Base-by-base conservation (phyloP, 2,888 invertebrate species). In the Lamellibrachia columna region DNA sequence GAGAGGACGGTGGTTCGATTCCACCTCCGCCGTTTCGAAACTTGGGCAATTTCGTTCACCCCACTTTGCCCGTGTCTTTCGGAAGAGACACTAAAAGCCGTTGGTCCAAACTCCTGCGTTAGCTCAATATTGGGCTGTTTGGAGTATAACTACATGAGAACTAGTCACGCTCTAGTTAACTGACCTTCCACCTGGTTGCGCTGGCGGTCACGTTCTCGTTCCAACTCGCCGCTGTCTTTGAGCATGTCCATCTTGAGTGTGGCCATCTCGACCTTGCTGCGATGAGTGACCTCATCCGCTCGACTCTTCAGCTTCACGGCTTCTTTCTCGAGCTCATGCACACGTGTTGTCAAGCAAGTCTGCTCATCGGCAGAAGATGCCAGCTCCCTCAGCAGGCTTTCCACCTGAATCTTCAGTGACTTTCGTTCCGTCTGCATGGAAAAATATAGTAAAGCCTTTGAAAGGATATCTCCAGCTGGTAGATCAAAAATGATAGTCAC, bases 191-290 rank as follows among this genome's bases (percentile, higher is more conserved):
- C 94, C 90, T 95, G 92, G 94, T 96, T 96, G 40, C 93, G 93
- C 52, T 96, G 94, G 92, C 94, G 95, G 94, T 96, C 96, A 52
- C 95, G 94, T 53, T 96, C 96, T 91, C 96, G 94, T 94, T 96
- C 96, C 52, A 96, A 93, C 55, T 96, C 96, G 40, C 96, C 96
- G 28, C 95, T 93, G 93, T 96, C 95, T 94, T 95, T 95, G 91
- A 96, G 93, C 95, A 96, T 95, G n/a, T 96, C 95, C 95, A 96
- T 95, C 93, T 96, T 96, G 28, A 96, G 93, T 93, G 96, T 95
- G 3, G 96, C 95, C 8, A 96, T 91, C 90, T 96, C 96, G 22
- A 96, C 95, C 93, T 96, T 95, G 92, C 95, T 90, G 92, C 94
- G 94, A 55, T 92, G 96, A 2, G 94, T 93, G 40, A 95, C 93